Evolutionary conservation across 1,140 invertebrate genomes (phyloP), one percentile per base, ranked within the genome.

Genomic region (Leptopilina clavipes): DNA sequence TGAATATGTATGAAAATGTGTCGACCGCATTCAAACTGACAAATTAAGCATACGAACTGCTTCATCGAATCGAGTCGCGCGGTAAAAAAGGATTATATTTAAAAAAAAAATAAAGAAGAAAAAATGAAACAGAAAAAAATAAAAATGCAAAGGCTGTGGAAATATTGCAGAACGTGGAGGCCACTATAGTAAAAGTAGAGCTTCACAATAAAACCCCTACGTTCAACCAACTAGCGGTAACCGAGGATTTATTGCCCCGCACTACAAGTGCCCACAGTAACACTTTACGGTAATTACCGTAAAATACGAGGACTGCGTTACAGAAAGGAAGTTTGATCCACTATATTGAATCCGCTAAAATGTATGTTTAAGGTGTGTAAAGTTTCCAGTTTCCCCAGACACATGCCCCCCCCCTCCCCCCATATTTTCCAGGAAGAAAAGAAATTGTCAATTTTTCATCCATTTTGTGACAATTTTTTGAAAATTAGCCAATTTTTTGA

Each of bases 231-330:
- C 80, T 84, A 84, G 85, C 82, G 82, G 85, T 86, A 85, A 85
- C 77, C 83, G 77, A 85, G 81, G 86, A 89, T 88, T 89, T 88
- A 88, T 89, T 85, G 82, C 84, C 72, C 80, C 82, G 84, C 78
- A 81, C 81, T 80, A 81, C 79, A 82, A 79, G 81, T 81, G 81
- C 78, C 83, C 84, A 84, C 79, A 79, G 81, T 83, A 86, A 85
- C 83, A 81, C 85, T 84, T 87, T 88, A 87, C 85, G 83, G 84
- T 88, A 88, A 89, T 89, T 84, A 86, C 83, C 86, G 84, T 89
- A 86, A 89, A 88, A 89, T 89, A 89, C 85, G 85, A 87, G 79
- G 78, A 82, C 84, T 82, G 14, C 12, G 18, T 59, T 43, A 31
- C 72, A 8, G 17, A 77, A 75, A 59, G 75, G 65, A 84, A 74